These are phyloP conservation scores for Gavialis gangeticus DNA, from an alignment of 2,113 vertebrate species.

Conservation along the genomic window DNA sequence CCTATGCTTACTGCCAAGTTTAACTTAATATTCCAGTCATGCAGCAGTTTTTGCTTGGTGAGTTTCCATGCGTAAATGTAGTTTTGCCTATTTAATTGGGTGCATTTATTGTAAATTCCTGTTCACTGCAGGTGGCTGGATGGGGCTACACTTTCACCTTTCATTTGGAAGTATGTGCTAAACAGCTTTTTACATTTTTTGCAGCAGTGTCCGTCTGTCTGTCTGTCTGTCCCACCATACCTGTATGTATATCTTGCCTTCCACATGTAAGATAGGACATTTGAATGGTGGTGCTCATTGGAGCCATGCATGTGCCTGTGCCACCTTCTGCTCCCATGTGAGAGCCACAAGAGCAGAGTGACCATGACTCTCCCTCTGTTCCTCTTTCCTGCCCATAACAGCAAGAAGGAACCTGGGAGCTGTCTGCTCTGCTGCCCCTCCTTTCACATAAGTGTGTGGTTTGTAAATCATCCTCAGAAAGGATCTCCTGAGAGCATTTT, in stretches of 20 bases:
- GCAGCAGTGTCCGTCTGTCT: not conserved
- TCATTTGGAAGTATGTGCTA: not conserved
- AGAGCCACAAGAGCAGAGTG: too few species aligned
- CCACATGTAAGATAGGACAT: not conserved
- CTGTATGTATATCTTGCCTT: too few species aligned
- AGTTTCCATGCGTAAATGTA: not conserved
- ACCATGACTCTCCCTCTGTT: too few species aligned
- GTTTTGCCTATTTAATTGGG: not conserved
- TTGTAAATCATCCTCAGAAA: too few species aligned
- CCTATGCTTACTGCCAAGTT: not conserved
- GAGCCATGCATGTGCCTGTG: not conserved
- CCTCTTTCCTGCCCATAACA: not conserved
- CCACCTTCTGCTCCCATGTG: not conserved
- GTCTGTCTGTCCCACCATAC: too few species aligned
- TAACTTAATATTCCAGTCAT: not conserved
- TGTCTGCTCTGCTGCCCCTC: accelerated
- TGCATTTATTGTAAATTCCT: not conserved
- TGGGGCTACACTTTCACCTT: not conserved
- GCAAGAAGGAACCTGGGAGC: not conserved
- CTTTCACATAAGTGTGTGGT: too few species aligned
- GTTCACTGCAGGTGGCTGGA: not conserved
- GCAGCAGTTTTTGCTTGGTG: too few species aligned
- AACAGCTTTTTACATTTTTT: not conserved
- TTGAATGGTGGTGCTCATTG: too few species aligned
- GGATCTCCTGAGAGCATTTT: too few species aligned